Base-by-base conservation (phyloP, 53 echinoderm and acorn worm species). In the Glandiceps talaboti region DNA sequence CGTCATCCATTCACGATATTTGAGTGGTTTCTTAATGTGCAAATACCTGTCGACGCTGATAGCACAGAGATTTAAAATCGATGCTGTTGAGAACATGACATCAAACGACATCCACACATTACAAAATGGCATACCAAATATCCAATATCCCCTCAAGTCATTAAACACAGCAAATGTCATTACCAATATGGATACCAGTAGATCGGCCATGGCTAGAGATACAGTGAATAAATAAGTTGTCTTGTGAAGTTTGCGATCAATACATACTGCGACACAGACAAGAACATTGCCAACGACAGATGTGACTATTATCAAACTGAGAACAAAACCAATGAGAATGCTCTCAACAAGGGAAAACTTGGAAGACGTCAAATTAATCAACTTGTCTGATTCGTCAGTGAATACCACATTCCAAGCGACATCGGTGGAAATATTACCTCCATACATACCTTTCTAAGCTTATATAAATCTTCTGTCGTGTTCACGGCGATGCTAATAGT, bases 51-150 rank as follows among this genome's bases (percentile, higher is more conserved):
- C 99, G 29, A 94, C 94, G 79, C 99, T 99, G 28, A 99, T 99
- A 0, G 94, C 91, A 74, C 99, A 99, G 1, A 99, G 86, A 76
- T 99, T 99, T 73, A 99, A 79, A 73, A 99, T 99, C 32, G 99
- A 99, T 1, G 99, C 99, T n/a, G 99, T 99, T 77, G 93, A 94
- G 80, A 99, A 99, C 92, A 99, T 92, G 27, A 99, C 93, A 73
- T 99, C 99, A 80, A 99, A 99, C 0, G 93, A 93, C 1, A 99
- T 87, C 99, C 99, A 99, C 0, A 99, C 89, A 75, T 88, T 90
- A 81, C 99, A 99, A 76, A 99, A 99, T 29, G 87, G 84, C 26
- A 78, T 83, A 30, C 85, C 91, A 77, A 99, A 99, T 0, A 91
- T 80, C 99, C 99, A 99, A 75, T 89, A 85, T 0, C 99, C 99